Base-by-base conservation (phyloP, 2,888 invertebrate genomes). In the Lepetodrilus schrolli region DNA sequence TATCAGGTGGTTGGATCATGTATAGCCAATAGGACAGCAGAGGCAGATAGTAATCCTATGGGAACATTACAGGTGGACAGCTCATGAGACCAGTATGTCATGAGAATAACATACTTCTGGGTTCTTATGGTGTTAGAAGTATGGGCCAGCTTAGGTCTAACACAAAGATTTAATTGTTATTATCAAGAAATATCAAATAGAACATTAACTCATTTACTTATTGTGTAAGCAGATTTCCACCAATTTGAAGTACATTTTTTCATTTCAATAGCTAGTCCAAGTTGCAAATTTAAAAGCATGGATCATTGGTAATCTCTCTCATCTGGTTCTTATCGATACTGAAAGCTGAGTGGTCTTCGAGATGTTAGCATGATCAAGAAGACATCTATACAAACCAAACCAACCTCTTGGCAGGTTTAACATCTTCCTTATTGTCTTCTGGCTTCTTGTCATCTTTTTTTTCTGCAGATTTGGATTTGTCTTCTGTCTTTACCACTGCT, bases 371-470 rank as follows among this genome's bases (percentile, higher is more conserved):
- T 50, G 58, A 58, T 30, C 58, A 58, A 58, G 43, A 68, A 68
- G 69, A 70, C 74, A 30, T 74, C 72, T 49, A 84, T 82, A 84
- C 82, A 83, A 83, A 82, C 81, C 82, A 77, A 77, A 83, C 85
- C 79, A 83, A 85, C 83, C 83, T 85, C 82, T 84, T 85, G 74
- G 80, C 66, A 70, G 83, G 74, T 76, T 86, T 84, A 26, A 73
- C 72, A 76, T 84, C 86, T 79, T 83, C 84, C 76, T 83, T 82
- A 75, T 81, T 82, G 47, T 81, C 82, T 72, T 81, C 82, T 43
- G 73, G 77, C 72, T 78, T 80, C 76, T 79, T 82, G 70, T 80
- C 79, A 48, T 51, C 81, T 66, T 78, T 80, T 72, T 77, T 78
- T 66, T 79, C 84, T 7, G 78, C 75, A 37, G 78, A 78, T 48